Base-by-base conservation (phyloP, 1,140 invertebrate genomes). In the Pseudomyrmex pallidus region DNA sequence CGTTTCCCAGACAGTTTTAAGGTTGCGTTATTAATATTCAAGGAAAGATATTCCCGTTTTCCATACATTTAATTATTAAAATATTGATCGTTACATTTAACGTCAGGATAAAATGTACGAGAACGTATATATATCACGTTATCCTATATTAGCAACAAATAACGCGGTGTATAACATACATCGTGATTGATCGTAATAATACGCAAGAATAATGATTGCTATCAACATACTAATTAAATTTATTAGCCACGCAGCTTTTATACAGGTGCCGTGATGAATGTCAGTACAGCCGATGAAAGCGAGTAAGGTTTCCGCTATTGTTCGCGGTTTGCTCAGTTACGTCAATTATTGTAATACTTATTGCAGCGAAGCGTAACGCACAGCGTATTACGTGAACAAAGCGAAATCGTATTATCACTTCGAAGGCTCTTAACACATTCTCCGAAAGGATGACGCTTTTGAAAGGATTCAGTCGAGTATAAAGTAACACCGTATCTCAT, bases 281-380 rank as follows among this genome's bases (percentile, higher is more conserved):
- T 72, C 62, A 54, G 76, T 72, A 70, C 12, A n/a, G 56, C 48
- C 54, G 76, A 72, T 67, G 50, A 67, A 67, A 48, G 76, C 76
- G 35, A 80, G 44, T 80, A 80, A 48, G 54, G 66, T 80, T 80
- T 72, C 66, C 59, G 54, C 54, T 56, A 70, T 80, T 80, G 67
- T 80, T 80, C 76, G 35, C 44, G 13, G 64, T 57, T 8, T 22
- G 20, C 66, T 56, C 54, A 80, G 54, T 70, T 66, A 72, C 54
- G 54, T 80, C 76, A 70, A 80, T 80, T 80, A 80, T 80, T 80
- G 76, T 70, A 80, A 70, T 80, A 80, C 76, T 80, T 80, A 80
- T 80, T 72, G 74, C 63, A 59, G 56, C 76, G 46, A 70, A 66
- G 66, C 76, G 54, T 70, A 70, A 66, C 54, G 66, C 54, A 70